These are phyloP conservation scores for Tiliqua scincoides DNA, from an alignment of 2,113 vertebrate genomes.

Conservation along the genomic window DNA sequence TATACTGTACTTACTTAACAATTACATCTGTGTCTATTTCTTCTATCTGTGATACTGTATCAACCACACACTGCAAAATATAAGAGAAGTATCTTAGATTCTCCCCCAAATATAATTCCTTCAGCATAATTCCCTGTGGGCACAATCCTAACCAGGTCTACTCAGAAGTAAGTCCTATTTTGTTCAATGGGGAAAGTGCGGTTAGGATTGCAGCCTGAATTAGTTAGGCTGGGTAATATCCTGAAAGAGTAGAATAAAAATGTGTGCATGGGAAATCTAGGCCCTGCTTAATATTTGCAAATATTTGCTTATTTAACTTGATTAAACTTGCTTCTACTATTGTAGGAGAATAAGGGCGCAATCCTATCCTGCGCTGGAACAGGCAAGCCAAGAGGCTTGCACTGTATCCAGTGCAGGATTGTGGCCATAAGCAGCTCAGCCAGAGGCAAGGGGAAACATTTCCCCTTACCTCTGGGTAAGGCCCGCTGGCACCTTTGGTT, in stretches of 20 bases:
- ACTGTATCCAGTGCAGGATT: too few species aligned
- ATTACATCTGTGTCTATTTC: slow-evolving; percentile 90
- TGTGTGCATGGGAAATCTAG: not conserved
- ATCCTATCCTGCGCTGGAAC: too few species aligned
- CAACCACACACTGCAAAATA: slow-evolving; percentile 87
- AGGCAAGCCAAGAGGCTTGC: too few species aligned
- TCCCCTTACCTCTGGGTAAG: too few species aligned
- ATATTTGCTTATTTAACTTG: not conserved
- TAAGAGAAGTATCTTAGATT: slow-evolving; percentile 64
- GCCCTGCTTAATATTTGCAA: not conserved
- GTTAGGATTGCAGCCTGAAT: not conserved
- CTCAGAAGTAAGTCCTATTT: too few species aligned
- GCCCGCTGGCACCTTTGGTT: too few species aligned
- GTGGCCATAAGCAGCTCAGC: too few species aligned
- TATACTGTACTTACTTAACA: slow-evolving; percentile 90
- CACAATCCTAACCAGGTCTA: too few species aligned
- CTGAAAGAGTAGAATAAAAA: not conserved
- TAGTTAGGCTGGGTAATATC: not conserved
- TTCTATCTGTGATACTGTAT: slow-evolving; percentile 86
- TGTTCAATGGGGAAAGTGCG: too few species aligned
- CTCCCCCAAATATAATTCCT: slow-evolving; percentile 44
- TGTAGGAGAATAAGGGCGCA: not conserved
- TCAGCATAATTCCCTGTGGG: too few species aligned
- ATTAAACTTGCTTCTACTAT: not conserved
- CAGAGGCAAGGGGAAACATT: too few species aligned